These are phyloP conservation scores for Melinaea menophilus DNA, from an alignment of 2,888 invertebrate genomes.

Conservation along the genomic window DNA sequence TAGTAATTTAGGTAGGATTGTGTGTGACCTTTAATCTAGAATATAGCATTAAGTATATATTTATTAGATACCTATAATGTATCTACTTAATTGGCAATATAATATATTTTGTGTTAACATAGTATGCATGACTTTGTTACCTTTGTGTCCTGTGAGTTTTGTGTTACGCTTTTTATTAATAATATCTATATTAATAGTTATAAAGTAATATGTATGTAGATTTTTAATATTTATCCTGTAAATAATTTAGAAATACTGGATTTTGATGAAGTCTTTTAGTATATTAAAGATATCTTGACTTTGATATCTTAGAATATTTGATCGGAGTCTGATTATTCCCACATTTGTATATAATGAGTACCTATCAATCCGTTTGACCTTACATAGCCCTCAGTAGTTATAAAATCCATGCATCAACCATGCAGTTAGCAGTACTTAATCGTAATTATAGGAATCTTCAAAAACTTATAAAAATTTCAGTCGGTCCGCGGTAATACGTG, in stretches of 20 bases:
- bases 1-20: conserved; percentile 57
- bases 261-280: neutral
- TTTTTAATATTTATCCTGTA: conserved; percentile 16
- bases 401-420: neutral
- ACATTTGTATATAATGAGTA: neutral
- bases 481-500: conserved; percentile 97
- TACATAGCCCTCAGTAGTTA: neutral
- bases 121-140: conserved; percentile 53
- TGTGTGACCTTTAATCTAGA: conserved; percentile 38
- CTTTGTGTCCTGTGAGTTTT: conserved; percentile 79
- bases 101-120: conserved; percentile 34
- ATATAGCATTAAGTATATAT: conserved; percentile 26
- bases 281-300: neutral
- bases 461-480: conserved; percentile 73
- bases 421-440: neutral
- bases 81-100: conserved; percentile 37
- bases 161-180: conserved; percentile 77
- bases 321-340: neutral
- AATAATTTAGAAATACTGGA: neutral
- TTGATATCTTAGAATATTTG: too few species aligned
- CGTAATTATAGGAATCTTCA: neutral
- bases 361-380: neutral
- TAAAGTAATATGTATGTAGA: conserved; percentile 37
- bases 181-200: conserved; percentile 37
- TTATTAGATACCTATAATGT: conserved; percentile 30